Percentiles rank a stretch among this genome's conserved stretches.
phyloP scores from a whole-genome alignment of 2,113 vertebrate species.

The Protomyctophum bolini region DNA sequence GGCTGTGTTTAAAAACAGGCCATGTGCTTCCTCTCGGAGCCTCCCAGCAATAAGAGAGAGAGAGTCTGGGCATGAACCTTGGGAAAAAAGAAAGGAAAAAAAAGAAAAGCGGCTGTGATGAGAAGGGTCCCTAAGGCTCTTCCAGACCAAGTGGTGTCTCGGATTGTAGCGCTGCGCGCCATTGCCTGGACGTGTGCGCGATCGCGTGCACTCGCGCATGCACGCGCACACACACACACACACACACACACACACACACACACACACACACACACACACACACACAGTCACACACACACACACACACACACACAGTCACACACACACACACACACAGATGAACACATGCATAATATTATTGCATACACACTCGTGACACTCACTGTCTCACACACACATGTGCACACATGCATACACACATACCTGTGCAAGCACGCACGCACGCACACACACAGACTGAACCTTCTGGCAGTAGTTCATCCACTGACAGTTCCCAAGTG shows the following conservation, averaged over 20 bases:
- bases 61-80: conserved; percentile 75
- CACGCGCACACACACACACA: conserved; percentile 34
- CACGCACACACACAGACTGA: conserved; percentile 9
- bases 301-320: too few relatives aligned
- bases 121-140: conserved; percentile 82
- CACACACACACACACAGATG: too few relatives aligned
- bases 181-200: conserved; percentile 21
- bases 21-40: conserved; percentile 79
- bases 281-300: too few relatives aligned
- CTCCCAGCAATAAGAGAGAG: conserved; percentile 65
- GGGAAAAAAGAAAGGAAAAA: conserved; percentile 34
- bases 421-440: conserved; percentile 35
- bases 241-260: background rate
- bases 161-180: conserved; percentile 54
- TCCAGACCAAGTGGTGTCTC: conserved; percentile 81
- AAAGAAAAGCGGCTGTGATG: conserved; percentile 54
- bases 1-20: conserved; percentile 78
- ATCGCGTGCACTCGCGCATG: too few relatives aligned
- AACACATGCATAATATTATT: too few relatives aligned
- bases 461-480: conserved; percentile 55
- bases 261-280: too few relatives aligned
- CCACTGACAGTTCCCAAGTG: conserved; percentile 53
- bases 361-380: background rate
- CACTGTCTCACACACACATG: conserved; percentile 7
- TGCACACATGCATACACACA: conserved; percentile 9